Evolutionary conservation across 37 sponge, comb jelly and placozoan species (phyloP), one percentile per base, ranked within the genome.

Genomic region (Aplysina aerophoba): DNA sequence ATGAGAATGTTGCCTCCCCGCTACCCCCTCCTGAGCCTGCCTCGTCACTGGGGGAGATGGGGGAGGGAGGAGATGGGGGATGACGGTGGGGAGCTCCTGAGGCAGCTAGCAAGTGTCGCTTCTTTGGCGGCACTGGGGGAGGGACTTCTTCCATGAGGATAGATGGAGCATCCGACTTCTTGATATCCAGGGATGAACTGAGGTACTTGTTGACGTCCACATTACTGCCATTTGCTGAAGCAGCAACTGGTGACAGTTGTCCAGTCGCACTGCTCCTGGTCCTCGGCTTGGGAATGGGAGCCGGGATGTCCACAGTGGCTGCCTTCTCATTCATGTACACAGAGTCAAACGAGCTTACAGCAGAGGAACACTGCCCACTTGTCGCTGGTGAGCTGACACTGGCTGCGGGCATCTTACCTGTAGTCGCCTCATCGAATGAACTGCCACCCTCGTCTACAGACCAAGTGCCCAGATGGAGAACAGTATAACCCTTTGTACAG

Each of bases 251-350:
- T 8, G 50, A 11, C 50, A 8, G 6, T 44, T 11, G 50, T 8
- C 50, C 50, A 8, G 50, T 21, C 14, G 78, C 2, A 50, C 54
- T 19, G 53, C 38, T 75, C 19, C 78, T 12, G 74, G 74, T 41
- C n/a, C 54, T 27, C 28, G 64, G 28, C 64, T 62, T 27, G 28
- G 27, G 50, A 8, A 44, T 8, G 24, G 64, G 64, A 4, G 11
- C 12, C 24, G 64, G 2, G 16, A 6, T 40, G 15, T 24, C 53
- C 24, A 22, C 20, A 24, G 22, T 1, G 24, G 19, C 14, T 4
- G n/a, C 2, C 40, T 75, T 54, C 25, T 75, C 78, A 11, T 75
- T 75, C 78, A 75, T 75, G 78, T 75, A 75, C 41, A 75, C 54
- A 24, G 38, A 36, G 53, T 75, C 78, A 22, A 50, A 50, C 8